Percentiles rank a stretch among this genome's conserved stretches.
Evolutionary conservation across 2,797 vertebrate genomes (phyloP).

Genomic region (Coregonus sp.): DNA sequence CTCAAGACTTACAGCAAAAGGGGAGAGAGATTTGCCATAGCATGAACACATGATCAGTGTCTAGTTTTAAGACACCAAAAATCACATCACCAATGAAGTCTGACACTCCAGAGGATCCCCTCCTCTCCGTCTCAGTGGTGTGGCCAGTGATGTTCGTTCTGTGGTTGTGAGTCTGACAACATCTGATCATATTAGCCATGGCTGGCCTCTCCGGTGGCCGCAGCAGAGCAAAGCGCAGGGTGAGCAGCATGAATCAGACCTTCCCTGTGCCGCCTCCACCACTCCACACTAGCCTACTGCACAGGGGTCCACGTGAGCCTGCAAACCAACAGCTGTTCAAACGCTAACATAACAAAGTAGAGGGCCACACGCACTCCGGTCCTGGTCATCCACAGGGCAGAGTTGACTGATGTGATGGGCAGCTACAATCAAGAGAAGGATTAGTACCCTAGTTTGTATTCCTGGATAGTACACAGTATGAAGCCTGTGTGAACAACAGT

Average conservation of each 20-base stretch:
- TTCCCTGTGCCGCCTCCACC: constrained; percentile 1
- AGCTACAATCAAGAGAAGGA: background rate
- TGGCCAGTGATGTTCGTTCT: constrained; percentile 40
- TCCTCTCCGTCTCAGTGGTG: background rate
- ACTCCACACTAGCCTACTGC: constrained; percentile 12
- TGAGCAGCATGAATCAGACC: constrained; percentile 22
- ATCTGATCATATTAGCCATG: constrained; percentile 56
- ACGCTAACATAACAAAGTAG: background rate
- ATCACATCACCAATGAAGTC: background rate
- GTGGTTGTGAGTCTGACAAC: background rate
- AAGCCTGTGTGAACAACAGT: constrained; percentile 34
- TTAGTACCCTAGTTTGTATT: constrained; percentile 31
- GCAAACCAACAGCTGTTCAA: background rate
- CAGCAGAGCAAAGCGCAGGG: background rate
- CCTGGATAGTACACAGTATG: constrained; percentile 37
- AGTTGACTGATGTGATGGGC: background rate
- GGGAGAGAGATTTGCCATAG: background rate
- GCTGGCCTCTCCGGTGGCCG: constrained; percentile 13
- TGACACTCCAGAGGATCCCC: background rate
- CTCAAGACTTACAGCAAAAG: background rate
- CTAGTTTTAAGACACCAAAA: background rate
- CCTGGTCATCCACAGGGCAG: background rate
- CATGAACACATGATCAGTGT: background rate
- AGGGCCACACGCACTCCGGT: background rate
- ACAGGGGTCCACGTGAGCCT: background rate